Percentiles rank a stretch among this genome's conserved stretches.
These are phyloP conservation scores for Erpetoichthys calabaricus DNA, from an alignment of 2,797 vertebrate species.

Conservation along the genomic window DNA sequence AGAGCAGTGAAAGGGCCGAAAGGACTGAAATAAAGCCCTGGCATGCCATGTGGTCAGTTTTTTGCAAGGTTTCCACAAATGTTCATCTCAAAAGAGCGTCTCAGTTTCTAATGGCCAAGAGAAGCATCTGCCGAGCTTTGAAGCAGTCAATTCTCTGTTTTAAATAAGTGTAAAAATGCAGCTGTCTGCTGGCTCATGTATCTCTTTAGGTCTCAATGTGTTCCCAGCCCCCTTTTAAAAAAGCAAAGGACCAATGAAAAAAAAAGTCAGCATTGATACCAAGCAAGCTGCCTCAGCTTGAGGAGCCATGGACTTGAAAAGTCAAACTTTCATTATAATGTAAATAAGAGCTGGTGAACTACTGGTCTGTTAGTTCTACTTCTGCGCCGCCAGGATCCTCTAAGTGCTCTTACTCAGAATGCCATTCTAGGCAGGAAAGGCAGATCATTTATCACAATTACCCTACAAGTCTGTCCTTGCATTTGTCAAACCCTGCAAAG, in stretches of 20 bases:
- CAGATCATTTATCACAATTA: slow-evolving; percentile 22
- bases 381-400: background rate
- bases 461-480: slow-evolving; percentile 17
- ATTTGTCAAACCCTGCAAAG: slow-evolving; percentile 14
- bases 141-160: slow-evolving; percentile 7
- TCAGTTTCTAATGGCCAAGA: slow-evolving; percentile 18
- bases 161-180: slow-evolving; percentile 13
- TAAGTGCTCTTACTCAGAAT: background rate
- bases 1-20: slow-evolving; percentile 14
- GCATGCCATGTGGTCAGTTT: slow-evolving; percentile 12
- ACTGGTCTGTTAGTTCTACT: slow-evolving; percentile 8
- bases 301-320: slow-evolving; percentile 17
- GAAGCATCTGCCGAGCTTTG: slow-evolving; percentile 8
- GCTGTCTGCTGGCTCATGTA: slow-evolving; percentile 12
- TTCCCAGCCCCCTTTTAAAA: background rate
- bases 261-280: background rate
- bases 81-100: slow-evolving; percentile 13
- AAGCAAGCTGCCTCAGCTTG: background rate
- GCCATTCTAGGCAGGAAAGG: slow-evolving; percentile 15
- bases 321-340: slow-evolving; percentile 21
- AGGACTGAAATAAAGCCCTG: slow-evolving; percentile 21
- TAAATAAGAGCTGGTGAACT: slow-evolving; percentile 21
- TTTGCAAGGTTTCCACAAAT: slow-evolving; percentile 4
- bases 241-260: too few relatives aligned
- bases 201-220: slow-evolving; percentile 2